These are phyloP conservation scores for Lethenteron camtschaticum DNA, from an alignment of 2,113 vertebrate species.

Conservation along the genomic window DNA sequence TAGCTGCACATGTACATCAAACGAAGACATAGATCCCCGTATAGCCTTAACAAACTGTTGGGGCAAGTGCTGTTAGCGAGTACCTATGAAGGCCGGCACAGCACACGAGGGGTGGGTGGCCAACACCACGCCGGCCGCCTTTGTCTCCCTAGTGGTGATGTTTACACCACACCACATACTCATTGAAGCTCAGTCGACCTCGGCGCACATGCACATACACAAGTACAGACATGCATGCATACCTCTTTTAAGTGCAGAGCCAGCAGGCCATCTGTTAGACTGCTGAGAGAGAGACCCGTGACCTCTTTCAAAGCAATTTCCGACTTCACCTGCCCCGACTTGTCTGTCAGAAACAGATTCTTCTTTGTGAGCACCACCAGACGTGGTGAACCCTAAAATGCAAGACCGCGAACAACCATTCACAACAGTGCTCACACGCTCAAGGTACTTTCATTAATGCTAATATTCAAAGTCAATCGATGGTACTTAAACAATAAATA, in stretches of 20 bases:
- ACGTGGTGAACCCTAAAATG: constrained; percentile 35
- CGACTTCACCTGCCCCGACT: constrained; percentile 75
- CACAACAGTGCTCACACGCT: not conserved
- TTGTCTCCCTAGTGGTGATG: not conserved
- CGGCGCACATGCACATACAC: not conserved
- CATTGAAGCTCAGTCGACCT: not conserved
- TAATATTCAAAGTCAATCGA: not conserved
- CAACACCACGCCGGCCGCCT: not conserved
- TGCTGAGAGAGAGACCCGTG: constrained; percentile 73
- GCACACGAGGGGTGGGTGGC: not conserved
- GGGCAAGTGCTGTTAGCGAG: not conserved
- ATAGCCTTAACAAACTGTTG: not conserved
- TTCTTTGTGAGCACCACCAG: constrained; percentile 89
- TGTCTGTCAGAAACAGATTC: constrained; percentile 68
- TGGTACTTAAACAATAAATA: not conserved
- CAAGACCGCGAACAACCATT: not conserved
- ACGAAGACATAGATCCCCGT: too few relatives aligned
- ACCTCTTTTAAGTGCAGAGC: constrained; percentile 85
- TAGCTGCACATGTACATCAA: too few relatives aligned
- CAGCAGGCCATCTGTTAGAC: constrained; percentile 75
- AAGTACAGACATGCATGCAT: constrained; percentile 4
- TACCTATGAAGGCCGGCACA: not conserved
- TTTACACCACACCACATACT: not conserved
- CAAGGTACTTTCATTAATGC: not conserved
- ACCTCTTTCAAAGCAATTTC: constrained; percentile 67